Evolutionary conservation across 23 tunicate species (phyloP), one percentile per base, ranked within the genome.

Genomic region (Phallusia fumigata): DNA sequence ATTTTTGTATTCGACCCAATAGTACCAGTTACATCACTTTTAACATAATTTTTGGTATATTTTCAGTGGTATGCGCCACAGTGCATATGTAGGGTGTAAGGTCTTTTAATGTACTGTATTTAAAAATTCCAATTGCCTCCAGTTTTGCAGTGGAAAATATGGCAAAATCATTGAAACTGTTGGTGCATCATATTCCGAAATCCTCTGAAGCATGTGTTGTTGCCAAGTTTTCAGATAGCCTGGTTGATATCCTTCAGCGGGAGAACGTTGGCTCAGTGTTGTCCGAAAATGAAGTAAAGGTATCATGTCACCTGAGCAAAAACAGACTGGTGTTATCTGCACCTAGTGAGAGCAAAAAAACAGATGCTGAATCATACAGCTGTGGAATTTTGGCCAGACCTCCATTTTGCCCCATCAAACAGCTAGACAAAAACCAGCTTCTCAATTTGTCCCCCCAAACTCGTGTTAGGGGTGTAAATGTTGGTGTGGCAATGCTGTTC

Each of bases 351-450:
- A 24, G 69, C 16, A 30, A 78, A n/a, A 47, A 30, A 18, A 1
- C 69, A 8, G 1, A 10, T 35, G 10, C 36, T 31, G 53, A 28
- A 1, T 75, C 32, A 31, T 8, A 65, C 36, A 58, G 64, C 26
- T 34, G 31, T 24, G 53, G 81, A 40, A 53, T 80, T 18, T 35
- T 86, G 36, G 28, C 74, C n/a, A 32, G 96, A 19, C 87, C 96
- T 2, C 77, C 88, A 32, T 79, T 74, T 76, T 91, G 96, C 36
- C 96, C 96, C 8, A 53, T 91, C 34, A 86, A 86, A 40, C 77
- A 65, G 52, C 51, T 91, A 13, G 34, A 52, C 33, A 65, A 76
- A 3, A 40, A 83, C 0, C 51, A 74, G 31, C 30, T 74, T 21
- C 31, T 19, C 28, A 58, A 53, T 32, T 22, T 86, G 19, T 75